phyloP scores from a whole-genome alignment of 2,888 invertebrate species.

The Hypercompe scribonia region DNA sequence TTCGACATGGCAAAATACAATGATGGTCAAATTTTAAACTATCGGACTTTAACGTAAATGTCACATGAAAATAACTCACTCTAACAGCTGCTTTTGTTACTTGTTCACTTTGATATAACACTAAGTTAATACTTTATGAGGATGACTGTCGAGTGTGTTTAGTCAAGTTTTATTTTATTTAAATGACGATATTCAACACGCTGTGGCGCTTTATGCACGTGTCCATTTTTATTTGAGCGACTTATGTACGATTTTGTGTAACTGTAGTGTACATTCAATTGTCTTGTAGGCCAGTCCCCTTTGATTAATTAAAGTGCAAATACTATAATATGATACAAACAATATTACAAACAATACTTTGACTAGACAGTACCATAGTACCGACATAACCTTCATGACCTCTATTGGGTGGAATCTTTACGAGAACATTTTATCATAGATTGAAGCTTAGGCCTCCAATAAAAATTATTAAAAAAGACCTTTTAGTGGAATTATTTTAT shows the following conservation, averaged over 20 bases:
- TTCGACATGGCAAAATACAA: slow-evolving; percentile 39
- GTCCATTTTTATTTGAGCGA: slow-evolving; percentile 40
- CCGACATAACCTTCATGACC: slow-evolving; percentile 74
- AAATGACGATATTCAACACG: slow-evolving; percentile 43
- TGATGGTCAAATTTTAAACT: slow-evolving; percentile 35
- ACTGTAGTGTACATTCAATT: slow-evolving; percentile 37
- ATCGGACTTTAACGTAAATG: slow-evolving; percentile 48
- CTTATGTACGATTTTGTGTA: slow-evolving; percentile 35
- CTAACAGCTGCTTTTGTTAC: slow-evolving; percentile 40
- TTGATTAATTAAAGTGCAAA: slow-evolving; percentile 68
- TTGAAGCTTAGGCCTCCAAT: slow-evolving; percentile 72
- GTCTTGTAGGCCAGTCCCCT: slow-evolving; percentile 62
- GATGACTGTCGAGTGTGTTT: slow-evolving; percentile 22
- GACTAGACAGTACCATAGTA: slow-evolving; percentile 85
- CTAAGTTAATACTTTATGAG: slow-evolving; percentile 42
- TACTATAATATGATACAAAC: slow-evolving; percentile 78
- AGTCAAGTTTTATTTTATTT: slow-evolving; percentile 18
- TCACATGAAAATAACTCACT: slow-evolving; percentile 41
- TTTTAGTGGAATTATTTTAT: slow-evolving; percentile 60
- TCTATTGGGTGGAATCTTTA: slow-evolving; percentile 70
- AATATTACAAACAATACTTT: slow-evolving; percentile 79
- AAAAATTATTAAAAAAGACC: slow-evolving; percentile 56
- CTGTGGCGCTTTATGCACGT: slow-evolving; percentile 30
- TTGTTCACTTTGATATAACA: slow-evolving; percentile 41
- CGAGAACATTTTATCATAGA: slow-evolving; percentile 60